Evolutionary conservation across 2,888 invertebrate genomes (phyloP).

Genomic region (Campoplex nolae): DNA sequence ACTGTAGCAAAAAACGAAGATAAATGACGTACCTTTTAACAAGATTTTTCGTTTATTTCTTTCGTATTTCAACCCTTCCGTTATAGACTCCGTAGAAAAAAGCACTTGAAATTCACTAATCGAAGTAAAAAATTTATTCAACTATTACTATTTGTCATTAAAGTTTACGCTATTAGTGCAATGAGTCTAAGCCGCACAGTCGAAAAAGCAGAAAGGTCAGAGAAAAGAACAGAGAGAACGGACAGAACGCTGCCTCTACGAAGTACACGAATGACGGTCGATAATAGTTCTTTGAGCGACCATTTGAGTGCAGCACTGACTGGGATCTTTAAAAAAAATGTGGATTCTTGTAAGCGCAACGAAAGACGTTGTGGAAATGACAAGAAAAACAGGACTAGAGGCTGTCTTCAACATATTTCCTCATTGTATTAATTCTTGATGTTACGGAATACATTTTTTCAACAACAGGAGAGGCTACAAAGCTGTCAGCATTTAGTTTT

Average conservation of each 20-base stretch:
- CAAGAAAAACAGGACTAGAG: background rate
- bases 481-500: background rate
- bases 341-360: background rate
- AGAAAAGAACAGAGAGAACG: slow-evolving; percentile 29
- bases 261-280: slow-evolving; percentile 16
- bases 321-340: background rate
- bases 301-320: background rate
- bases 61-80: background rate
- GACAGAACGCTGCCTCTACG: background rate
- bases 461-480: background rate
- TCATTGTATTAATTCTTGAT: background rate
- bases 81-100: background rate
- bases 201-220: slow-evolving; percentile 40
- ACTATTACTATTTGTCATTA: slow-evolving; percentile 16
- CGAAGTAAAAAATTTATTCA: background rate
- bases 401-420: background rate
- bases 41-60: background rate
- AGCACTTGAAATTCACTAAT: slow-evolving; percentile 22
- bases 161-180: slow-evolving; percentile 13
- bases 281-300: slow-evolving; percentile 22
- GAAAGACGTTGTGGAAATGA: background rate
- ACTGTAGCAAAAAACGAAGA: background rate
- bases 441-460: background rate
- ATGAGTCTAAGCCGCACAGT: slow-evolving; percentile 30
- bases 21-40: slow-evolving; percentile 27